Evolutionary conservation across 2,797 vertebrate genomes (phyloP).

Genomic region (Neostethus bicornis): DNA sequence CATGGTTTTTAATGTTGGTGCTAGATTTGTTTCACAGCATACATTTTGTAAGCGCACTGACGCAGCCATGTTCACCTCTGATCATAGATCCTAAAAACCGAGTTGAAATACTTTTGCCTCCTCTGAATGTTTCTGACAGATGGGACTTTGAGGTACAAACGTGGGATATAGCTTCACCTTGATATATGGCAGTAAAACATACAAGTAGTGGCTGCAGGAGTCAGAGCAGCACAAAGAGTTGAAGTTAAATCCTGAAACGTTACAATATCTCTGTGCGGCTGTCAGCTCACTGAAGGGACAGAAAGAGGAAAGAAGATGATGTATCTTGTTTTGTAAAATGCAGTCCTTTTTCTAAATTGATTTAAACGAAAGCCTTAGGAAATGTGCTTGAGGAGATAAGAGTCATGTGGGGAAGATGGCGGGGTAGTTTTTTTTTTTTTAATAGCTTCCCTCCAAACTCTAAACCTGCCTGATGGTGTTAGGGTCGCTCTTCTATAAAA

Average conservation of each 20-base stretch:
- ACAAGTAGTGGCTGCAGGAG: constrained; percentile 10
- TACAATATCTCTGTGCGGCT: constrained; percentile 22
- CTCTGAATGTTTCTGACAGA: neutral
- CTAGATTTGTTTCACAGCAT: too few species aligned
- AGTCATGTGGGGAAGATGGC: constrained; percentile 49
- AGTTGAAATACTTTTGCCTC: neutral
- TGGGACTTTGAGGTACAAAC: neutral
- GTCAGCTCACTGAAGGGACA: constrained; percentile 20
- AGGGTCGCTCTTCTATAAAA: constrained; percentile 44
- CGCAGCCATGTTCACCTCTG: too few species aligned
- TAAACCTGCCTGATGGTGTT: constrained; percentile 63
- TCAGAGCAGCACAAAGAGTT: constrained; percentile 22
- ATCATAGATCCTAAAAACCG: too few species aligned
- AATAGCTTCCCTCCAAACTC: constrained; percentile 47
- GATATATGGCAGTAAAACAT: neutral
- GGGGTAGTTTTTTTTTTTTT: constrained; percentile 9
- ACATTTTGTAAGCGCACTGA: too few species aligned
- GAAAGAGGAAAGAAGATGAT: constrained; percentile 25
- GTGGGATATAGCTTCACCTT: neutral
- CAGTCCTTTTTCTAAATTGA: constrained; percentile 67
- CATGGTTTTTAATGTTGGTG: too few species aligned
- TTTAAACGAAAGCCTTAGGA: constrained; percentile 65
- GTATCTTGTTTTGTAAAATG: constrained; percentile 61
- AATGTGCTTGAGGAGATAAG: constrained; percentile 74
- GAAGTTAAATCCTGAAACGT: constrained; percentile 44